Conservation (phyloP, 2,888 invertebrate genomes). For the Aplocera efformata region DNA sequence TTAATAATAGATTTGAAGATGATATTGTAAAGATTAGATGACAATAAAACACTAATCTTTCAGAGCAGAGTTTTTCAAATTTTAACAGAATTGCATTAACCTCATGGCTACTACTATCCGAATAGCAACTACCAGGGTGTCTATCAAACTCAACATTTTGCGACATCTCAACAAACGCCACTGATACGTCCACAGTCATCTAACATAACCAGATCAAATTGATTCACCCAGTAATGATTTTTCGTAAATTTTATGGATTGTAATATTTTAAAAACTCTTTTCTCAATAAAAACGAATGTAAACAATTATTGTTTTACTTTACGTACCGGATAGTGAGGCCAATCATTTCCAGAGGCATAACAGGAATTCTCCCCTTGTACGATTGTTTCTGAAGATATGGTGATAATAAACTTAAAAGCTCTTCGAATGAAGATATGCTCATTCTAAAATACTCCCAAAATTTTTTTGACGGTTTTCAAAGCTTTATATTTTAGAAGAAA, state of each 20-base stretch:
- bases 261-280: slow-evolving; percentile 30
- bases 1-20: slow-evolving; percentile 25
- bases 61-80: slow-evolving; percentile 24
- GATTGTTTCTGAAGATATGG: slow-evolving; percentile 32
- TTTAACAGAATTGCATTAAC: slow-evolving; percentile 20
- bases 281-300: slow-evolving; percentile 30
- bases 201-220: slow-evolving; percentile 32
- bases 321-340: slow-evolving; percentile 30
- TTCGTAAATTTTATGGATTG: slow-evolving; percentile 26
- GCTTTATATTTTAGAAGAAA: slow-evolving; percentile 26
- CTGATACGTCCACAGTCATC: slow-evolving; percentile 17
- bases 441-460: slow-evolving; percentile 32
- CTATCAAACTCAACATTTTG: slow-evolving; percentile 30
- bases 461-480: slow-evolving; percentile 22
- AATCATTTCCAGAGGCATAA: slow-evolving; percentile 37
- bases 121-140: slow-evolving; percentile 22
- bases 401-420: slow-evolving; percentile 30
- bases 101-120: slow-evolving; percentile 21
- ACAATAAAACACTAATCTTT: slow-evolving; percentile 31
- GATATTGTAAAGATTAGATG: slow-evolving; percentile 31
- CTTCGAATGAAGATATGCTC: slow-evolving; percentile 31
- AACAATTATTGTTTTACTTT: slow-evolving; percentile 31
- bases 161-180: slow-evolving; percentile 32
- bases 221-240: slow-evolving; percentile 22
- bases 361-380: slow-evolving; percentile 34